These are phyloP conservation scores for Pampusana beccarii DNA, from an alignment of 2,113 vertebrate genomes.

Conservation along the genomic window DNA sequence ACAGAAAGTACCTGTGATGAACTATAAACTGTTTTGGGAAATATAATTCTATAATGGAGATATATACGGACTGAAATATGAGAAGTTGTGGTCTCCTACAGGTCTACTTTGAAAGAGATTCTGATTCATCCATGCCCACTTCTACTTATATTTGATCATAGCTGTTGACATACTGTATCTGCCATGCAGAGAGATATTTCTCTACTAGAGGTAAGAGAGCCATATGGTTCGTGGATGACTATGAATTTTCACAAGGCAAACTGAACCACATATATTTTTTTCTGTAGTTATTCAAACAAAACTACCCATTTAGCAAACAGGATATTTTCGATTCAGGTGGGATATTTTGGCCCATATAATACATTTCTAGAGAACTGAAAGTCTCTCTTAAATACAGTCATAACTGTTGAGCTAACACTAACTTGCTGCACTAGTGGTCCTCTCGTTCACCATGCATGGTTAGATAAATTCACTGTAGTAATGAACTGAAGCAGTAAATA, in stretches of 20 bases:
- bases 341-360: background rate
- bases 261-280: background rate
- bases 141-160: conserved; percentile 57
- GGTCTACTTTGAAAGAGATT: conserved; percentile 21
- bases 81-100: conserved; percentile 12
- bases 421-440: background rate
- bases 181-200: conserved; percentile 38
- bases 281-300: conserved; percentile 15
- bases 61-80: conserved; percentile 28
- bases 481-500: conserved; percentile 33
- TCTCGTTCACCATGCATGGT: background rate
- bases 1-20: conserved; percentile 42
- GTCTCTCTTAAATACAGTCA: background rate
- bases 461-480: background rate
- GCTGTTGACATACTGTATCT: conserved; percentile 48
- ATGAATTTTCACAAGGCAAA: conserved; percentile 31
- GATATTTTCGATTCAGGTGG: background rate
- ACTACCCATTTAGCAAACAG: background rate
- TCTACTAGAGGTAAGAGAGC: conserved; percentile 47
- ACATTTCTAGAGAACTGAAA: background rate
- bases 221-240: conserved; percentile 55
- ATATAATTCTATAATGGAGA: conserved; percentile 18
- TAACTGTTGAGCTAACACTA: background rate
- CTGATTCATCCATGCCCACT: conserved; percentile 60
- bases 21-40: conserved; percentile 4